Evolutionary conservation across 2,888 invertebrate genomes (phyloP), one percentile per base, ranked within the genome.

Genomic region (Lycophotia porphyrea): DNA sequence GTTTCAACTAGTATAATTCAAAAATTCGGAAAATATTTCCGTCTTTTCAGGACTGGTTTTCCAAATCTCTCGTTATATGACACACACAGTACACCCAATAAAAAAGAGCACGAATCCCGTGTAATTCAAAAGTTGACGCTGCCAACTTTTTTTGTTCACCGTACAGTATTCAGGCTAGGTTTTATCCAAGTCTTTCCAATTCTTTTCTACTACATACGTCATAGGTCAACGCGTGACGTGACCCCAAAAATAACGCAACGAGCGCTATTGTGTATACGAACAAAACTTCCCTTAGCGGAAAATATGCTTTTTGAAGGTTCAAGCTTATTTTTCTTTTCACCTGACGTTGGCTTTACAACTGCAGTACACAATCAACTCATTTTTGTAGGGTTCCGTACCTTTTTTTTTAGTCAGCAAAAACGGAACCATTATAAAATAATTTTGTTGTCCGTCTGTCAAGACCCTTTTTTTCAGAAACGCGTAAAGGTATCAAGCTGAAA

Each of bases 241-340:
- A 81, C 75, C 71, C 69, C 65, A 78, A 87, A 87, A 88, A 80
- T 83, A 87, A 80, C 65, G 78, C 76, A 76, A 78, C 84, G 66
- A 74, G 64, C 49, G 9, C 83, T 27, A 87, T 86, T 88, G 79
- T 87, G 61, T 74, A 67, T 78, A 66, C 52, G 65, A 72, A 83
- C 76, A 81, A 83, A 78, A 85, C 71, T 77, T 76, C 39, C 39
- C 76, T 64, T 71, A 47, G 44, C 39, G 61, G 60, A 81, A 85
- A 87, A 85, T 72, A 42, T 67, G 34, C 76, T 83, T 80, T 85
- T 76, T 67, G 79, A 81, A 81, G 74, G 58, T 87, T 71, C 47
- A 65, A 58, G 70, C 39, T 75, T 84, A 78, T 80, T 63, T 84
- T 78, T 78, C 61, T 81, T 81, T 84, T 76, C 39, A 72, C 47